Evolutionary conservation across 2,888 invertebrate genomes (phyloP), one percentile per base, ranked within the genome.

Genomic region (Sinotaia quadrata): DNA sequence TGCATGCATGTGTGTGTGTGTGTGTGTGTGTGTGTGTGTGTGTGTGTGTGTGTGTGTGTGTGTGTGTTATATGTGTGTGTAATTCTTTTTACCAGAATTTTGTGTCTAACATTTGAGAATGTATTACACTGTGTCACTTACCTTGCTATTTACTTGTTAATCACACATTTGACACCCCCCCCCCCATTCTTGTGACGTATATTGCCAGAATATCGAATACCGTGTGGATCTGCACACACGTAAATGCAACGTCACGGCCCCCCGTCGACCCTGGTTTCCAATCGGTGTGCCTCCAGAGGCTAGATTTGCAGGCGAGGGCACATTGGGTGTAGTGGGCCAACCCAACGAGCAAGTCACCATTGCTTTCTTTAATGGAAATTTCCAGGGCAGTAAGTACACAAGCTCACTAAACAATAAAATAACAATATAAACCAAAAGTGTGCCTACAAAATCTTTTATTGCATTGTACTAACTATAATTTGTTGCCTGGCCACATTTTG

Each of bases 201-300:
- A 8, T 41, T 41, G 8, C 41, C n/a, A 47, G 83, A 70, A 74
- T 47, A 70, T 76, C 31, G 77, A 81, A 63, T 83, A 83, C 78
- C 67, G 66, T 47, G 68, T 81, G 1, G 78, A 83, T 66, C 61
- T 81, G 67, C 75, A 69, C 37, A 82, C 81, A 4, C 71, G 68
- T 5, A 59, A 73, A 54, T 83, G 83, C 61, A 78, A 77, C 54
- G 73, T 77, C 2, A 76, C 78, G 0, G 58, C 68, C 4, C 65
- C 82, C 4, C 73, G 68, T 0, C 69, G 75, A 8, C 78, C 79
- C 36, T 83, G 80, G 74, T 37, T 76, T 21, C 76, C 77, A 1
- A 73, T 76, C 34, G 80, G 78, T n/a, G 78, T 83, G 24, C 80
- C 80, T 49, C 76, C 77, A 29, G 71, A 75, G 34, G 81, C 80